Evolutionary conservation across 2,113 vertebrate genomes (phyloP).

Genomic region (Rafetus swinhoei): DNA sequence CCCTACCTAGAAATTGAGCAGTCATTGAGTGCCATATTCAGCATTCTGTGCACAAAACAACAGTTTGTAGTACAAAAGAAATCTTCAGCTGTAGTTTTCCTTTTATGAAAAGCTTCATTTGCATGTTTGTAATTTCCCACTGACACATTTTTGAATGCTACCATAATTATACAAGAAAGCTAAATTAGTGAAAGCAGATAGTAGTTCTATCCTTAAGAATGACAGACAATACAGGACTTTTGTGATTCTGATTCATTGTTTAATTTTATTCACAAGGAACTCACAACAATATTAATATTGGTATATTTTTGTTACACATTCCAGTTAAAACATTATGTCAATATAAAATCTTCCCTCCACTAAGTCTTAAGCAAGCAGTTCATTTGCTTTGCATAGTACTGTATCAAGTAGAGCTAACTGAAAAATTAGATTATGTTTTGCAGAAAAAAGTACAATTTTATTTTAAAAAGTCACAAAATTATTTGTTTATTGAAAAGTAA

Average conservation of each 20-base stretch:
- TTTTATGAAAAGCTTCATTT: background rate
- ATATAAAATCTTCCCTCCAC: background rate
- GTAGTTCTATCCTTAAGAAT: background rate
- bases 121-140: background rate
- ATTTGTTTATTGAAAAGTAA: background rate
- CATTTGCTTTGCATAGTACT: background rate
- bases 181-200: background rate
- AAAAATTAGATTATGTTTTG: background rate
- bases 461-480: background rate
- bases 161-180: background rate
- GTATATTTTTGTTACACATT: background rate
- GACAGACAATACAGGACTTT: background rate
- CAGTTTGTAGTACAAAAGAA: background rate
- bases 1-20: background rate
- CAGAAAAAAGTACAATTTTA: background rate
- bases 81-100: background rate
- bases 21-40: background rate
- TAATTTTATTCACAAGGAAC: background rate
- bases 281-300: rapidly evolving
- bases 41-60: background rate
- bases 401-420: background rate
- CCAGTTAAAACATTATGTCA: background rate
- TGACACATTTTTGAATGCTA: rapidly evolving
- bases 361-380: background rate
- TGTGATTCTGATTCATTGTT: background rate